phyloP scores from a whole-genome alignment of 2,888 invertebrate genomes.

The Hyposoter dolosus region DNA sequence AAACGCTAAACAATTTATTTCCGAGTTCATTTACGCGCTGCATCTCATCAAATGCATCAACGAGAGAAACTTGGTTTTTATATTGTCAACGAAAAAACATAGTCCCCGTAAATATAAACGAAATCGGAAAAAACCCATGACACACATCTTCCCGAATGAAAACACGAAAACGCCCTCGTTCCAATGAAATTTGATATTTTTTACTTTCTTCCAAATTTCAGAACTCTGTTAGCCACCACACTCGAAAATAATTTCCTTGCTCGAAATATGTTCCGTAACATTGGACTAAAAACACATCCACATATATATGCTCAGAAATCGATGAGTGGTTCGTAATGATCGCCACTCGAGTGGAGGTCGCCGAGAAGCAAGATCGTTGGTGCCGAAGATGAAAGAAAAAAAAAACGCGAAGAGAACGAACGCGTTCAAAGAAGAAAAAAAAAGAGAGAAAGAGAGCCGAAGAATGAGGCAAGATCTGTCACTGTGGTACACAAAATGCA shows the following conservation, averaged over 20 bases:
- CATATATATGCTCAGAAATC: constrained; percentile 14
- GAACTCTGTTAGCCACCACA: background rate
- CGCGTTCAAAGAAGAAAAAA: background rate
- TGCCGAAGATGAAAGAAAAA: constrained; percentile 30
- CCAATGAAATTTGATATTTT: background rate
- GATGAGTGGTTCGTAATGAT: constrained; percentile 56
- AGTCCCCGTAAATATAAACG: background rate
- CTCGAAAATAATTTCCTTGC: background rate
- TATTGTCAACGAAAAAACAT: background rate
- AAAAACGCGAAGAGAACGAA: background rate
- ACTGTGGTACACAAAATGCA: constrained; percentile 17
- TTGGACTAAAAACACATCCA: background rate
- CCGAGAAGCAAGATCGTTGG: constrained; percentile 25
- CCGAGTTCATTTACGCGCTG: background rate
- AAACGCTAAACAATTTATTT: background rate
- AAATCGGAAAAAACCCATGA: background rate
- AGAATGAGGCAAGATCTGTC: constrained; percentile 47
- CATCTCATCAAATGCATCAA: background rate
- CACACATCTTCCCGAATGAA: background rate
- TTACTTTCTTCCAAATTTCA: background rate
- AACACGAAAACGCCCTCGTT: background rate
- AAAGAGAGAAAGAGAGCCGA: constrained; percentile 31
- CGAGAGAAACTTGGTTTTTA: background rate
- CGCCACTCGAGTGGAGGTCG: constrained; percentile 31
- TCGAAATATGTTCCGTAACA: background rate